Base-by-base conservation (phyloP, 2,113 vertebrate genomes). In the Podocnemis expansa region DNA sequence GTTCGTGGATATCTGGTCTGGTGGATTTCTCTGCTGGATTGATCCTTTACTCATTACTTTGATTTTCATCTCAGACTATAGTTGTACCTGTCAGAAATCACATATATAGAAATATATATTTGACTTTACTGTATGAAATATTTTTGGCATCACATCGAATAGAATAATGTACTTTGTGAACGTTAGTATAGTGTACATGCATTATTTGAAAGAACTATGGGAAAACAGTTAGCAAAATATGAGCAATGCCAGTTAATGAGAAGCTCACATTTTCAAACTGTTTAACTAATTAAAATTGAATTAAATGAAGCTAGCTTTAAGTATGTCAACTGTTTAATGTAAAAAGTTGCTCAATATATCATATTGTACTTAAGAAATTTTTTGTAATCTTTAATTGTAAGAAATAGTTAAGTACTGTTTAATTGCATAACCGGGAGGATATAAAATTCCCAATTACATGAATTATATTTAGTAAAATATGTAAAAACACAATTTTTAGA, bases 401-500 rank as follows among this genome's bases (percentile, higher is more conserved):
- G 98, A 95, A 97, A 98, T 97, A 97, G 91, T 96, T 91, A 55
- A 96, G 97, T 96, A 97, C 95, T 96, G 96, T 95, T 98, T 98
- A 98, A 98, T 98, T 98, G 96, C 97, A 96, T 95, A 97, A 97
- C 95, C 97, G 97, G 95, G 97, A 91, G 87, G 94, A 95, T 96
- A 98, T 98, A 98, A 98, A 98, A 97, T 97, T 97, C 85, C 97
- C 96, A 58, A 96, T 97, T 97, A 97, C 96, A 95, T 98, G 90
- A 98, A 96, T 98, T 98, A 98, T 98, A 97, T 96, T 97, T 97
- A 97, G 94, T 93, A 97, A 98, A 98, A 98, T 98, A 98, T 97
- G 98, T 98, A 98, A 98, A 98, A 98, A 98, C 95, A 91, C 97
- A 98, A 97, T 79, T 98, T 98, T 88, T 95, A 96, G 82, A 97